phyloP scores from a whole-genome alignment of 1,140 invertebrate species.

The Dolichoris vasculosae region DNA sequence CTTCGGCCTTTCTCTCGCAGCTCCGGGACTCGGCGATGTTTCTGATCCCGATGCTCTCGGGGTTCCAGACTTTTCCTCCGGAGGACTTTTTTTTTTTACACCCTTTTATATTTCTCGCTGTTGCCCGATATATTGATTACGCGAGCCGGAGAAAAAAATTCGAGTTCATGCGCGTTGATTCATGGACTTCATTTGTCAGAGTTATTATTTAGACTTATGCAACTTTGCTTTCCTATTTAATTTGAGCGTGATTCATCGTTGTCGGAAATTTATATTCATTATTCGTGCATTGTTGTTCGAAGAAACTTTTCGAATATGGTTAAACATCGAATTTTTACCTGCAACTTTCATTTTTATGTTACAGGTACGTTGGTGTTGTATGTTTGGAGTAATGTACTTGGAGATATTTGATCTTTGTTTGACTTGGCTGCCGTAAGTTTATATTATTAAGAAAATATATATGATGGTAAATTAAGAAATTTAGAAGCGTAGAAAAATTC shows the following conservation, averaged over 20 bases:
- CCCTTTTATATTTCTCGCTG: background rate
- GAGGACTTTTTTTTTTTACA: background rate
- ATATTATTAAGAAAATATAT: no score
- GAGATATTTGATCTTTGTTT: no score
- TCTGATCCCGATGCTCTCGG: slow-evolving; percentile 19
- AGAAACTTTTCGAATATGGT: background rate
- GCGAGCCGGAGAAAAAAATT: background rate
- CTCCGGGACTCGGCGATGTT: background rate
- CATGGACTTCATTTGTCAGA: background rate
- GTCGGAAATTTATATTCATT: background rate
- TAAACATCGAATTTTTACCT: background rate
- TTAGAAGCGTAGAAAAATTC: no score
- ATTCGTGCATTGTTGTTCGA: background rate
- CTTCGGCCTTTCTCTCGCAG: background rate
- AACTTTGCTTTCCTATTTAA: background rate
- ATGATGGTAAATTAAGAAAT: no score
- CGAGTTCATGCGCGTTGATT: slow-evolving; percentile 19
- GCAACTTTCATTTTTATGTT: background rate
- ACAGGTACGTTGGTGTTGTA: background rate
- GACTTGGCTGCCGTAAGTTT: no score
- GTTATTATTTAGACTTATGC: background rate
- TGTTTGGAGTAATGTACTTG: background rate
- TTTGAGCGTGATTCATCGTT: background rate
- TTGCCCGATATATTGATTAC: slow-evolving; percentile 22
- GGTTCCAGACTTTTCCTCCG: background rate